These are phyloP conservation scores for Drosophila pachea DNA, from an alignment of 1,140 invertebrate genomes.

Conservation along the genomic window DNA sequence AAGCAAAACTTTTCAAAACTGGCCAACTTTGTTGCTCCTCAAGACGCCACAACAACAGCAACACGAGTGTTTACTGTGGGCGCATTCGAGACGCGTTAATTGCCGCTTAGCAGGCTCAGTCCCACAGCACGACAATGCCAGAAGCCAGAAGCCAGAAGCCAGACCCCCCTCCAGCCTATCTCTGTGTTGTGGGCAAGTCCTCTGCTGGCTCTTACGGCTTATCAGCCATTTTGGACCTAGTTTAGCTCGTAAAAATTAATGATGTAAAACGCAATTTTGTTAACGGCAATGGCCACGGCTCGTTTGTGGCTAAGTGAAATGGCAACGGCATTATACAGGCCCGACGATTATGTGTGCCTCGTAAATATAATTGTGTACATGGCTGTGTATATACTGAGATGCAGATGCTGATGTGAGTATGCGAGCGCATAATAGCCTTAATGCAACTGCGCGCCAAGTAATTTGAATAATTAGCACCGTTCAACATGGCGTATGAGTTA, in stretches of 20 bases:
- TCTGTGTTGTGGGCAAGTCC: conserved; percentile 14
- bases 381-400: conserved; percentile 4
- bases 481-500: conserved; percentile 68
- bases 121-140: conserved; percentile 9
- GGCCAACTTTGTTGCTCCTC: conserved; percentile 24
- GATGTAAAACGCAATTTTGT: conserved; percentile 77
- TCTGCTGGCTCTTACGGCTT: conserved; percentile 32
- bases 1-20: conserved; percentile 34
- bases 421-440: conserved; percentile 70
- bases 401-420: conserved; percentile 6
- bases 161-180: neutral
- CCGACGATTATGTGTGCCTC: conserved; percentile 56
- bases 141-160: conserved; percentile 4
- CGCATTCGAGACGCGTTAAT: conserved; percentile 64
- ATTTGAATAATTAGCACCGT: conserved; percentile 66
- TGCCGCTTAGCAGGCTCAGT: conserved; percentile 61
- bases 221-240: conserved; percentile 75
- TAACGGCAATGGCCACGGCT: conserved; percentile 74
- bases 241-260: conserved; percentile 75
- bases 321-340: conserved; percentile 60
- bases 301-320: conserved; percentile 76
- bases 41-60: neutral
- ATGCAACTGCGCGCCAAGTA: conserved; percentile 58
- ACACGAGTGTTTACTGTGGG: conserved; percentile 10
- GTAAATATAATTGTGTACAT: conserved; percentile 43